Percentiles rank a stretch among this genome's conserved stretches.
phyloP scores from a whole-genome alignment of 2,797 vertebrate genomes.

The Enteromius paludinosus region DNA sequence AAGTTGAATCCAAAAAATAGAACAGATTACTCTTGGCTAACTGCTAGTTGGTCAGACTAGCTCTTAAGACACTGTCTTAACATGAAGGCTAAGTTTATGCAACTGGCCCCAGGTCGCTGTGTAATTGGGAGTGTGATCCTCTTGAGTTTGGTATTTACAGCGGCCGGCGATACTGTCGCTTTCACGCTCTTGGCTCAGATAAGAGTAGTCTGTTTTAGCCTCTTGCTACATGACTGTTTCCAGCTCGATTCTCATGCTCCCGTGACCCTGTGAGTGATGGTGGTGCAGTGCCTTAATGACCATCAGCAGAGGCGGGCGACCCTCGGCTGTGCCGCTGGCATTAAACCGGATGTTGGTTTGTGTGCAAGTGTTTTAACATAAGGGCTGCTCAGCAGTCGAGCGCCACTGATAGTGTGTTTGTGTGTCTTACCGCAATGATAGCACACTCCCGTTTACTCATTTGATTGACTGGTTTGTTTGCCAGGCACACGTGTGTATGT shows the following conservation, averaged over 20 bases:
- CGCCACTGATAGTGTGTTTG: conserved; percentile 3
- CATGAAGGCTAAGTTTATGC: no score
- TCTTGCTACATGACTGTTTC: conserved; percentile 4
- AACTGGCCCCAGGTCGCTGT: not conserved
- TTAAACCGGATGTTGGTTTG: conserved; percentile 54
- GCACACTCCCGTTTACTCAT: conserved; percentile 26
- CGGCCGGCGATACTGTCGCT: conserved; percentile 13
- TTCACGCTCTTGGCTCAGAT: conserved; percentile 31
- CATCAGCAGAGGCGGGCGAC: conserved; percentile 56
- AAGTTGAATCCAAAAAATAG: no score
- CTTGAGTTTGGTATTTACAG: conserved; percentile 47
- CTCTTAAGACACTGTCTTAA: no score
- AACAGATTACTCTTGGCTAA: no score
- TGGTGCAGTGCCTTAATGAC: conserved; percentile 64
- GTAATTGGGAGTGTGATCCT: conserved; percentile 49
- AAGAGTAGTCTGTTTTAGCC: conserved; percentile 37
- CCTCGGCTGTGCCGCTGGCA: conserved; percentile 34
- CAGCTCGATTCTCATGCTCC: conserved; percentile 47
- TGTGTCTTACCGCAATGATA: conserved; percentile 10
- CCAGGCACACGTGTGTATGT: conserved; percentile 12
- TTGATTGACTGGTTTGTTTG: conserved; percentile 38
- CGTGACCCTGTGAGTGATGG: conserved; percentile 49
- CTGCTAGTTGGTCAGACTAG: no score
- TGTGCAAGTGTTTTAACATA: conserved; percentile 17
- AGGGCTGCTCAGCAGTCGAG: conserved; percentile 1